Evolutionary conservation across 2,888 invertebrate genomes (phyloP), one percentile per base, ranked within the genome.

Genomic region (Octonoba sinensis): DNA sequence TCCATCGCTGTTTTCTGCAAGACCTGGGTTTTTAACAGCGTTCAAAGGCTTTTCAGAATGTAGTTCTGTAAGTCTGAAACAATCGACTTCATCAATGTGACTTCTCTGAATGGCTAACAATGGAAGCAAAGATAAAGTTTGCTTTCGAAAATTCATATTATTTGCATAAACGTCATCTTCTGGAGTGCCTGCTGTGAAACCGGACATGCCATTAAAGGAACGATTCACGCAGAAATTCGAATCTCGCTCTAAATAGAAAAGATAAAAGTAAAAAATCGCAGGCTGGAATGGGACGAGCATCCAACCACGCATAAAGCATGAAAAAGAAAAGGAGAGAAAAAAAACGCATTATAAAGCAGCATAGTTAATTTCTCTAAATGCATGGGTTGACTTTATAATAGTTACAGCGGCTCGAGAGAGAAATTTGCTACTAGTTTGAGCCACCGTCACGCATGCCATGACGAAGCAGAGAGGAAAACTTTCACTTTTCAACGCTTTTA

Each of bases 351-450:
- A 69, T 56, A 56, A 71, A 24, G 24, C 12, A 16, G 22, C 12
- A 71, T 71, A 47, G 46, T 71, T 71, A 59, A 71, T 24, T 46
- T 59, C 46, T 22, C 47, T 46, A 49, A 47, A 71, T 71, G 47
- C 70, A 16, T 24, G 60, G 46, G 44, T 46, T 59, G 46, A 47
- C 59, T 56, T 56, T 71, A 59, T 59, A 56, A n/a, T 59, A 57
- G 59, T 47, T 71, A 71, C 57, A 24, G 13, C 54, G 54, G n/a
- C 18, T 36, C 8, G 36, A 36, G 36, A 6, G 36, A 36, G 36
- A 36, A 36, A 36, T 36, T 18, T 54, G 54, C 54, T 1, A 8
- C 16, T 18, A 11, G 54, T n/a, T 20, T 54, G 54, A 54, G 20
- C n/a, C 20, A 54, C 20, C 18, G 54, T 54, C 54, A 54, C 12